Conservation (phyloP, 2,113 vertebrate species). For the Illadopsis cleaveri region DNA sequence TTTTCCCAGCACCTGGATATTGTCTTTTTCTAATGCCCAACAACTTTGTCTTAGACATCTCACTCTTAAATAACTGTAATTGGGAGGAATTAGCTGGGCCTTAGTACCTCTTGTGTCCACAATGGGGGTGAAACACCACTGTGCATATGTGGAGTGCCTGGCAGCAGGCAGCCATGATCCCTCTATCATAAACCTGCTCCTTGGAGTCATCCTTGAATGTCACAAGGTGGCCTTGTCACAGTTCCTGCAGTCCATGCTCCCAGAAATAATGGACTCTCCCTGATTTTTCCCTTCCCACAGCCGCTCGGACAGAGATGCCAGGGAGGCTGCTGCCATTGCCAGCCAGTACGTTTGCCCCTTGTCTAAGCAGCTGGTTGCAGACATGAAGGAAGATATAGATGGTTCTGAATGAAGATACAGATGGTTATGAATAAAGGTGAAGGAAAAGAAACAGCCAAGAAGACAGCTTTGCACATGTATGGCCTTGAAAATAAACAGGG, state of each 20-base stretch:
- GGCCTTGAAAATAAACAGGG: background rate
- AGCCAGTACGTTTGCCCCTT: slow-evolving; percentile 25
- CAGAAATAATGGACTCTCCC: background rate
- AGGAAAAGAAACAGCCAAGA: background rate
- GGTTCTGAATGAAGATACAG: background rate
- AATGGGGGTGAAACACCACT: background rate
- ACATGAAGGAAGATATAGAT: background rate
- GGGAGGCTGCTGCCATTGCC: slow-evolving; percentile 22
- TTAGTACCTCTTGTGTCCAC: background rate
- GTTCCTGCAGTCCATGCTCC: background rate
- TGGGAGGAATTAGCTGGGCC: background rate
- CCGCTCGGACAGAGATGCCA: background rate
- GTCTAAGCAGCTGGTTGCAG: background rate
- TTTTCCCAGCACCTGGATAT: background rate
- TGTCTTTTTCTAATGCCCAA: background rate
- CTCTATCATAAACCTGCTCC: background rate
- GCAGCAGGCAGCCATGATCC: background rate
- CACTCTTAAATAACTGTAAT: background rate
- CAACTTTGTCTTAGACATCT: background rate
- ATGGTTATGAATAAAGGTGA: background rate
- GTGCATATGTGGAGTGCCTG: background rate
- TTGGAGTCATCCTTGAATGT: background rate
- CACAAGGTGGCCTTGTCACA: background rate
- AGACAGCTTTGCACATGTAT: background rate
- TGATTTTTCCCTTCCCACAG: background rate